Evolutionary conservation across 2,888 invertebrate species (phyloP).

Genomic region (Oxytorus armatus): DNA sequence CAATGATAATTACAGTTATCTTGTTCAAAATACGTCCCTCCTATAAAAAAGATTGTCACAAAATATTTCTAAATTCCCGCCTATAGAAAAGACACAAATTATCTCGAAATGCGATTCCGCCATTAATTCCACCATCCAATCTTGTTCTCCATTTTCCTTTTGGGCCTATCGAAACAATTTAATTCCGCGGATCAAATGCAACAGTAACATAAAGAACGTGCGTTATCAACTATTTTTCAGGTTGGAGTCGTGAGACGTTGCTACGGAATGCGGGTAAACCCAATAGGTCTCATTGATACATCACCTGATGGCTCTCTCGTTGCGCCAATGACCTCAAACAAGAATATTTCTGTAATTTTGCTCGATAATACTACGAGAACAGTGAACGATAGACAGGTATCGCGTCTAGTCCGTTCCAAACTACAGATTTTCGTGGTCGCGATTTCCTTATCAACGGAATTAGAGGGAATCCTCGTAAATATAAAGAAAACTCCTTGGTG

Average conservation of each 20-base stretch:
- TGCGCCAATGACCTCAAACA: background rate
- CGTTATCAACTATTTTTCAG: too few relatives aligned
- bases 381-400: background rate
- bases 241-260: background rate
- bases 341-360: background rate
- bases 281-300: background rate
- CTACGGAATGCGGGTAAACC: background rate
- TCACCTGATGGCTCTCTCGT: background rate
- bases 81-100: too few relatives aligned
- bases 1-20: too few relatives aligned
- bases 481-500: conserved; percentile 65
- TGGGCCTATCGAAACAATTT: too few relatives aligned
- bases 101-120: too few relatives aligned
- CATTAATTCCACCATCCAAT: too few relatives aligned
- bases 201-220: too few relatives aligned
- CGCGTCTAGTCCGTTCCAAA: background rate
- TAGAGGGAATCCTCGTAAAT: background rate
- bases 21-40: too few relatives aligned
- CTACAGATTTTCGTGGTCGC: conserved; percentile 10
- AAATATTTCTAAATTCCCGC: too few relatives aligned
- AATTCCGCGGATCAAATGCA: too few relatives aligned
- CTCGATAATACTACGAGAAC: background rate
- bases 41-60: too few relatives aligned
- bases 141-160: too few relatives aligned
- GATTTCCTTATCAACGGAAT: background rate